Percentiles rank a stretch among this genome's conserved stretches.
Evolutionary conservation across 2,113 vertebrate species (phyloP).

Genomic region (Scopus umbretta): DNA sequence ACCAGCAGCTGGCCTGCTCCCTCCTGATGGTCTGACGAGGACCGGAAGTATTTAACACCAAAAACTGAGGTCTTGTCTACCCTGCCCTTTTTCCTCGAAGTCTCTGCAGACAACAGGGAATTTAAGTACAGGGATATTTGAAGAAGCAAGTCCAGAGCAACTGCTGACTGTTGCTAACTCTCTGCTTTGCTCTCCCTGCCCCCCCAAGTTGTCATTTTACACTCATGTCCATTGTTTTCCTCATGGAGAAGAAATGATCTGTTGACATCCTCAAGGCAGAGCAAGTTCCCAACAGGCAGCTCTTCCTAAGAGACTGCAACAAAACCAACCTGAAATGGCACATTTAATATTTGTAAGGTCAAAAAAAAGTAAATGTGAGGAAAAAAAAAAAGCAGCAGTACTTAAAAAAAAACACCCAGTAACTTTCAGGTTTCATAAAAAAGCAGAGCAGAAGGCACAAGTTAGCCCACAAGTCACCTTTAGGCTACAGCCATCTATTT

Average conservation of each 20-base stretch:
- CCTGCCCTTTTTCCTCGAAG: not conserved
- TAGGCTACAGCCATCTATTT: not conserved
- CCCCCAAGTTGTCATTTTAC: not conserved
- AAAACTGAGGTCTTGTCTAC: not conserved
- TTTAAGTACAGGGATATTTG: not conserved
- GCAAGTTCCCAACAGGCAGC: not conserved
- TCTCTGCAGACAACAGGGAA: not conserved
- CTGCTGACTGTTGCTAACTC: not conserved
- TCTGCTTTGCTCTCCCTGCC: fast-evolving
- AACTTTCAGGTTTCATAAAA: not conserved
- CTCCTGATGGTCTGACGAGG: not conserved
- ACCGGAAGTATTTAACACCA: not conserved
- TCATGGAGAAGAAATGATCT: not conserved
- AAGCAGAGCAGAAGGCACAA: not conserved
- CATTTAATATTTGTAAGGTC: not conserved
- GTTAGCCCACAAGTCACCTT: not conserved
- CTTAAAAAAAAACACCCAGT: not conserved
- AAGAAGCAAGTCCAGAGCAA: not conserved
- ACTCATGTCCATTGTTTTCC: not conserved
- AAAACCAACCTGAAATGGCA: not conserved
- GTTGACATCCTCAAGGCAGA: not conserved
- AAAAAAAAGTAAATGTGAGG: not conserved
- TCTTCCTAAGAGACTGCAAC: not conserved
- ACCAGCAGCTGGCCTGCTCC: not conserved
- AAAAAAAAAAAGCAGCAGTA: not conserved